A percentile compares a stretch with the other conserved stretches of the same genome.
phyloP scores from a whole-genome alignment of 2,888 invertebrate species.

The Folsomia candida region DNA sequence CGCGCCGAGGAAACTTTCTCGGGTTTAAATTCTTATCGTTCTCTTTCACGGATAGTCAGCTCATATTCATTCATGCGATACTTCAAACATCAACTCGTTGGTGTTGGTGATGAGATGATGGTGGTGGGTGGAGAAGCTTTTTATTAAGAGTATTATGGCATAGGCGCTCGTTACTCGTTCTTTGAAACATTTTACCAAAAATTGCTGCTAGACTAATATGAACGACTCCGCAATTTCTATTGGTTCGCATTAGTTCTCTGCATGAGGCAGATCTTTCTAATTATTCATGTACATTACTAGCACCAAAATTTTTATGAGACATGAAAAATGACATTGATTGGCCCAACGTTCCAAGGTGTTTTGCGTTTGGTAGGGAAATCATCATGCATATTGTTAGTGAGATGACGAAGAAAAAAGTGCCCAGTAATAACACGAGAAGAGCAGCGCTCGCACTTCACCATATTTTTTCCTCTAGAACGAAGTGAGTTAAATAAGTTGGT shows the following conservation, averaged over 20 bases:
- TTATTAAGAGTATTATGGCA: too few relatives aligned
- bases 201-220: too few relatives aligned
- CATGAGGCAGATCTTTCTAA: too few relatives aligned
- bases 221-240: too few relatives aligned
- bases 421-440: background rate
- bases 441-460: background rate
- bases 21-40: slow-evolving; percentile 4
- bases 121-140: too few relatives aligned
- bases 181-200: too few relatives aligned
- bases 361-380: background rate
- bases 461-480: background rate
- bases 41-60: background rate
- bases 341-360: background rate
- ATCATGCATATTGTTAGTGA: background rate
- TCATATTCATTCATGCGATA: background rate
- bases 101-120: too few relatives aligned
- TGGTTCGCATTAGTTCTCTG: too few relatives aligned
- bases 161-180: too few relatives aligned
- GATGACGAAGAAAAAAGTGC: too few relatives aligned
- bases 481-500: background rate
- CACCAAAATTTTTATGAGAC: background rate
- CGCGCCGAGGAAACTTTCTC: background rate
- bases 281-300: too few relatives aligned
- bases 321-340: background rate
- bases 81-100: too few relatives aligned